phyloP scores from a whole-genome alignment of 1,140 invertebrate species.

The Nasonia giraulti region DNA sequence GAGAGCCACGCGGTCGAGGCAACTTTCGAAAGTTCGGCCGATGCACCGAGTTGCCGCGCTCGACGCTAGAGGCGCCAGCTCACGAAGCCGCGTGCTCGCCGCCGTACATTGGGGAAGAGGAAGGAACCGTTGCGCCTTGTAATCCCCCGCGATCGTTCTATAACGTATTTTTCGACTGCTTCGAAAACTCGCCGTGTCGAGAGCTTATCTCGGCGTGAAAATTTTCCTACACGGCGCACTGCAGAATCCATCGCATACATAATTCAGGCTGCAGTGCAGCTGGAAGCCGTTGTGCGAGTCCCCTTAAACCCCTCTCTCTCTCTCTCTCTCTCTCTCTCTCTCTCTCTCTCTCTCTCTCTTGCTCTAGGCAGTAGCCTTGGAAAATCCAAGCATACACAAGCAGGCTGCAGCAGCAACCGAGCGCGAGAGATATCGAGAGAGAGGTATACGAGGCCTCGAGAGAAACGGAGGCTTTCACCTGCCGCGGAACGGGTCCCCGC shows the following conservation, averaged over 20 bases:
- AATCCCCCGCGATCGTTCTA: too few relatives aligned
- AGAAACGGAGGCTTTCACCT: slow-evolving; percentile 29
- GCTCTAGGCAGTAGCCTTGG: slow-evolving; percentile 13
- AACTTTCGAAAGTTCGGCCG: slow-evolving; percentile 41
- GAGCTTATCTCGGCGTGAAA: too few relatives aligned
- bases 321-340: background rate
- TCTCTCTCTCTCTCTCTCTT: too few relatives aligned
- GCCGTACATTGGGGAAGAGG: background rate
- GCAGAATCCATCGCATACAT: background rate
- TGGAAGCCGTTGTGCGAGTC: slow-evolving; percentile 20
- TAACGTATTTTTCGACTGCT: too few relatives aligned
- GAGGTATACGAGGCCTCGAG: slow-evolving; percentile 8
- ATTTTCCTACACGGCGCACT: too few relatives aligned
- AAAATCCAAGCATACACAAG: slow-evolving; percentile 31
- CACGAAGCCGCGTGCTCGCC: background rate
- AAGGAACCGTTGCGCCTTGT: background rate
- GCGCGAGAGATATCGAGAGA: background rate
- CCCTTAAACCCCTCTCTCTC: slow-evolving; percentile 24
- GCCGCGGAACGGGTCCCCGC: background rate
- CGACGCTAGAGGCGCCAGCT: slow-evolving; percentile 49
- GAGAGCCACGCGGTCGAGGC: background rate
- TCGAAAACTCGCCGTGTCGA: too few relatives aligned
- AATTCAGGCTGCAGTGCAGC: background rate
- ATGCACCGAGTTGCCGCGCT: slow-evolving; percentile 14
- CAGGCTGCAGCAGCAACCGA: background rate